Base-by-base conservation (phyloP, 2,113 vertebrate genomes). In the Poeciliopsis retropinna region DNA sequence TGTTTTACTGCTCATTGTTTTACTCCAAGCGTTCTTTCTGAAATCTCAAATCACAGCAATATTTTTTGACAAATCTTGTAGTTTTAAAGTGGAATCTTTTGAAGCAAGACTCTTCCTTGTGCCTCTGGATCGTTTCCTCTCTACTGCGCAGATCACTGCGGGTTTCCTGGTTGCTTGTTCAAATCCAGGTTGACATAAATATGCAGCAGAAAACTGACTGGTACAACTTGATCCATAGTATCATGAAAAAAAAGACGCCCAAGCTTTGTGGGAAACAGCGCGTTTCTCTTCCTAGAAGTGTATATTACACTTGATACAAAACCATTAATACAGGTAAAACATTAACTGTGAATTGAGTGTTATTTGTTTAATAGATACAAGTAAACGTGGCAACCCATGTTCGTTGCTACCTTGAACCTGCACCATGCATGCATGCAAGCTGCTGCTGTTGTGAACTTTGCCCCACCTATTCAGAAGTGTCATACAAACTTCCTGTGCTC, bases 371-470 rank as follows among this genome's bases (percentile, higher is more conserved):
- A 29, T 1, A 19, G 60, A 51, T 44, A 32, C 65, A 67, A 73
- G 60, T 15, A 75, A 64, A 70, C 29, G 31, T 6, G 61, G 29
- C 62, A 15, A 27, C 63, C 64, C 54, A 3, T 25, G 32, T 31
- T 64, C 29, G 22, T 71, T 62, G 14, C 22, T 47, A 19, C 1
- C 28, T 64, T 0, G 34, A 76, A 30, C 19, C 30, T 27, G n/a
- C 22, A 27, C 15, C 31, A 31, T 31, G 22, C n/a, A 6, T 41
- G 62, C 51, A 54, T 6, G 31, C 57, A 32, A 61, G 72, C 54
- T 41, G 17, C 19, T 19, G 57, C 66, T 0, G n/a, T 67, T 41
- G 66, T 86, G 84, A 90, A 85, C 86, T 75, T 39, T 0, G 6
- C 44, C 74, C 65, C 61, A 51, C 68, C 65, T 82, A 67, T 3